Evolutionary conservation across 2,113 vertebrate genomes (phyloP), one percentile per base, ranked within the genome.

Genomic region (Eupsittula cactorum): DNA sequence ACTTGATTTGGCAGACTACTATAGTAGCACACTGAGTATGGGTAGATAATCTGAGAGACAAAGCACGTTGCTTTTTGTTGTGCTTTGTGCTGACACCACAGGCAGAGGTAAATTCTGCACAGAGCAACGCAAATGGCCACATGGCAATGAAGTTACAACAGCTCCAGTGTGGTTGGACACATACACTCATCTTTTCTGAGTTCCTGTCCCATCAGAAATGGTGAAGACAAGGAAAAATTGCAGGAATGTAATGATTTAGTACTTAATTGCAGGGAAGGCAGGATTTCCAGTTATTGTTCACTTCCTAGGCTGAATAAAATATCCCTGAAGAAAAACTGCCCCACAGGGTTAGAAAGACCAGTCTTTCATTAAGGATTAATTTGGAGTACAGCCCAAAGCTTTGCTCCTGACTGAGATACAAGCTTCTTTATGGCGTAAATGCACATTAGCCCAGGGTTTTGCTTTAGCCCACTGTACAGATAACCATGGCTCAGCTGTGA

Each of bases 161-260:
- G 46, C 33, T 62, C 37, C n/a, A 11, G 33, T 3, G 27, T 62
- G 27, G 74, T 2, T 6, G 16, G 57, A 53, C 21, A 14, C 24
- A 17, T 7, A 0, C 1, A 4, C 2, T 8, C 7, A 3, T 57
- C n/a, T 42, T 69, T 62, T 60, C 49, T 37, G 67, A 50, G 46
- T 33, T 31, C 29, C 47, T 73, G 53, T 46, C 63, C 50, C 9
- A 17, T 42, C 44, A 60, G 64, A 77, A 86, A 64, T 24, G 23
- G 13, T 9, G 35, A 74, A n/a, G 39, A 60, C 28, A 73, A 83
- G 15, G 33, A 16, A 60, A 85, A 82, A 31, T 6, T 10, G 21
- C 20, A 35, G 33, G 65, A 63, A 73, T 91, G 9, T 24, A 67
- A 11, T 67, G 10, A n/a, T 78, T 78, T 59, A 75, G 12, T 70